These are phyloP conservation scores for Itoplectis maculator DNA, from an alignment of 2,888 invertebrate species.

Conservation along the genomic window DNA sequence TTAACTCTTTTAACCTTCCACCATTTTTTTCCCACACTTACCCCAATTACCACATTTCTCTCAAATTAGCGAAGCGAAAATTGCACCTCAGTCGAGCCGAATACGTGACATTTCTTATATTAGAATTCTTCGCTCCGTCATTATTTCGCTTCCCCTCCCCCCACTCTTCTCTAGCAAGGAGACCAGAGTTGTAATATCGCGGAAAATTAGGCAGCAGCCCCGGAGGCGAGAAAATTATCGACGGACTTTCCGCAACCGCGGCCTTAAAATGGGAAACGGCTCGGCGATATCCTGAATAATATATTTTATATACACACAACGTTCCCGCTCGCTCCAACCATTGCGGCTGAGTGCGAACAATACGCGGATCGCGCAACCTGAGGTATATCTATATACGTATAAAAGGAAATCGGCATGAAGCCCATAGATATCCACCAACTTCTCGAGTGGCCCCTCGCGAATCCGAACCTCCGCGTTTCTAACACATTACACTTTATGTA, in stretches of 20 bases:
- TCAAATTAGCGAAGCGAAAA: too few species aligned
- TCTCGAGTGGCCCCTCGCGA: slow-evolving; percentile 56
- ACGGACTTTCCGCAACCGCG: slow-evolving; percentile 47
- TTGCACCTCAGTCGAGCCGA: too few species aligned
- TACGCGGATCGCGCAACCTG: background rate
- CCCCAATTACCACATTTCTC: too few species aligned
- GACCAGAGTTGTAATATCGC: too few species aligned
- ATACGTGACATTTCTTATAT: too few species aligned
- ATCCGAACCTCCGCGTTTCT: slow-evolving; percentile 43
- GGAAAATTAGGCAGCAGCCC: too few species aligned
- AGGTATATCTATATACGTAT: background rate
- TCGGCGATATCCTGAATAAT: slow-evolving; percentile 59
- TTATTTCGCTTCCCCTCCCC: too few species aligned
- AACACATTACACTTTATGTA: slow-evolving; percentile 7
- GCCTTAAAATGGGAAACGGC: slow-evolving; percentile 40
- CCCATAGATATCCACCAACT: slow-evolving; percentile 57
- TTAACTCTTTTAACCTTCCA: too few species aligned
- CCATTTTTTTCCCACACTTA: too few species aligned
- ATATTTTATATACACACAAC: slow-evolving; percentile 8
- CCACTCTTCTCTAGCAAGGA: too few species aligned
- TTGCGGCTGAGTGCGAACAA: slow-evolving; percentile 28
- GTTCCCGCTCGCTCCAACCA: too few species aligned
- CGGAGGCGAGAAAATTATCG: slow-evolving; percentile 44
- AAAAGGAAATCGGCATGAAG: slow-evolving; percentile 48
- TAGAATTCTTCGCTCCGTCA: too few species aligned